Evolutionary conservation across 2,113 vertebrate genomes (phyloP).

Genomic region (Sclerurus mexicanus): DNA sequence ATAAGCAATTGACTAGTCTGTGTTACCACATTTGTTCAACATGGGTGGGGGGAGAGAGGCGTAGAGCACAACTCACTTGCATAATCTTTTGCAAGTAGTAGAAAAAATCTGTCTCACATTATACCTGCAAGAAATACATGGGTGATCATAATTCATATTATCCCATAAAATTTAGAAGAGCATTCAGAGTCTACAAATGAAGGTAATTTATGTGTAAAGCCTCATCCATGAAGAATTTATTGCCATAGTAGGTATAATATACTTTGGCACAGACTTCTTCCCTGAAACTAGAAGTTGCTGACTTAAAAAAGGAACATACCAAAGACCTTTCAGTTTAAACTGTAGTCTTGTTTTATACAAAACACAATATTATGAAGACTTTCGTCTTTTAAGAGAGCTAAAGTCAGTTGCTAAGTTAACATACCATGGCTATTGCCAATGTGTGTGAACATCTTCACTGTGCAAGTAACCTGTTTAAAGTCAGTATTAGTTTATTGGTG

Average conservation of each 20-base stretch:
- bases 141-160: constrained; percentile 39
- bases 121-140: constrained; percentile 16
- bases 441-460: neutral
- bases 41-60: neutral
- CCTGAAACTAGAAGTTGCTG: neutral
- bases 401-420: neutral
- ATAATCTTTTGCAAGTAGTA: neutral
- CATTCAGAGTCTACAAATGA: constrained; percentile 43
- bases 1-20: neutral
- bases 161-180: constrained; percentile 48
- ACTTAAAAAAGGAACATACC: constrained; percentile 2
- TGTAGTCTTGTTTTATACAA: neutral
- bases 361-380: neutral
- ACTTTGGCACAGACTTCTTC: constrained; percentile 39
- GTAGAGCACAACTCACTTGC: neutral
- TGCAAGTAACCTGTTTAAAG: neutral
- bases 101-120: neutral
- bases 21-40: neutral
- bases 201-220: constrained; percentile 56
- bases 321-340: constrained; percentile 1
- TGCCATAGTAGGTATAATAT: constrained; percentile 33
- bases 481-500: neutral
- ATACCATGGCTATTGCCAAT: neutral
- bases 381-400: neutral
- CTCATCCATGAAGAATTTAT: constrained; percentile 68